Evolutionary conservation across 2,888 invertebrate genomes (phyloP), one percentile per base, ranked within the genome.

Genomic region (Litoditis marina): DNA sequence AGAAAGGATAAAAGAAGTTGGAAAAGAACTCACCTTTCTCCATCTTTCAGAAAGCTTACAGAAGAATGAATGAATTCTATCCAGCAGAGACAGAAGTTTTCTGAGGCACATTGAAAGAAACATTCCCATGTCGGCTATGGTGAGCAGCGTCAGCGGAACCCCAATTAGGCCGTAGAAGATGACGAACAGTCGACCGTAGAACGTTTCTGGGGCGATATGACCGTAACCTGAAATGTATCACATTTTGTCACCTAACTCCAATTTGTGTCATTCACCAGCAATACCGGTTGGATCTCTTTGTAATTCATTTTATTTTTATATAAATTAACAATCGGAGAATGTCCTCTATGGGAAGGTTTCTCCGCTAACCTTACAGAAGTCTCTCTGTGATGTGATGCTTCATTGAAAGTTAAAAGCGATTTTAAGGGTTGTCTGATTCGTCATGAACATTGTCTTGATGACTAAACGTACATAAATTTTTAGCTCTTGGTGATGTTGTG

Each of bases 81-180:
- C 30, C 36, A 30, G 49, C 25, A 19, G 36, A 31, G 5, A 44
- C 27, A 39, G 49, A 13, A n/a, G 27, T 11, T 22, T 52, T 60
- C 53, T 60, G 16, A 62, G 25, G 32, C 49, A 49, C 16, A 57
- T 69, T 0, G 69, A 71, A 7, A 78, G 61, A 61, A 79, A 79
- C 78, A 78, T 76, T 64, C 79, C 79, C 11, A 80, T 58, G 64
- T 80, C 79, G 19, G 80, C 79, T 27, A 80, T 79, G 27, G 80
- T 79, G 27, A 80, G 65, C 16, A 80, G 70, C 4, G 80, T 77
- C 50, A 80, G 65, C 11, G 80, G 80, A 16, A 80, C 76, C n/a
- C 80, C 80, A 36, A 80, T 69, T 25, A 80, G 51, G 8, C 80
- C 80, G 58, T 79, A 80, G 54, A 76, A 53, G 34, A 80, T 76